phyloP scores from a whole-genome alignment of 2,888 invertebrate genomes.

The Pollenia griseotomentosa region DNA sequence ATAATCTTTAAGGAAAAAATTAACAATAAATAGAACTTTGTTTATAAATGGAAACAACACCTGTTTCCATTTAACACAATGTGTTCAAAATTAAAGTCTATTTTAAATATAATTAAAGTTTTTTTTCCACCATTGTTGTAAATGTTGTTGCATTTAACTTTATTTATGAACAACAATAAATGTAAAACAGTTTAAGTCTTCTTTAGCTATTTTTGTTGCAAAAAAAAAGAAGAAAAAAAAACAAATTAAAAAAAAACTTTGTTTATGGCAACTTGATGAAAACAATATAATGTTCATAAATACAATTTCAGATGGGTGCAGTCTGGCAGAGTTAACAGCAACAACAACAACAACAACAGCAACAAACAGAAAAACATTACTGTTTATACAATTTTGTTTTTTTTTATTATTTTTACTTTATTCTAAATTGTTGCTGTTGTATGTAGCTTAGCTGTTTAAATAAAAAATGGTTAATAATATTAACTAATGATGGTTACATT shows the following conservation, averaged over 20 bases:
- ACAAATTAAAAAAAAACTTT: neutral
- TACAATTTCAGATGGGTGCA: conserved; percentile 62
- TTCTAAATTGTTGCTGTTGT: conserved; percentile 71
- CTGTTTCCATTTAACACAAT: conserved; percentile 70
- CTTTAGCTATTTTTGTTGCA: conserved; percentile 19
- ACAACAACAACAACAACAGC: neutral
- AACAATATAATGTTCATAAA: conserved; percentile 45
- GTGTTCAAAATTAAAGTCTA: conserved; percentile 54
- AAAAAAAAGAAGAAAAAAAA: neutral
- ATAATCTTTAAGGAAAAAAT: conserved; percentile 20
- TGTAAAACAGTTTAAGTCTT: conserved; percentile 66
- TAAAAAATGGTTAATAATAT: conserved; percentile 61
- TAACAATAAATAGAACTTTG: conserved; percentile 62
- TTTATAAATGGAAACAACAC: conserved; percentile 50
- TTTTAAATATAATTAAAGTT: conserved; percentile 64
- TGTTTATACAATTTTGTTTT: conserved; percentile 39
- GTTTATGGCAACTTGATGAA: conserved; percentile 53
- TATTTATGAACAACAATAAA: conserved; percentile 58
- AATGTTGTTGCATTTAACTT: conserved; percentile 30
- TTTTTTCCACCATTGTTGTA: conserved; percentile 16
- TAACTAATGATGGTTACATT: conserved; percentile 69
- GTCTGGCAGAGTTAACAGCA: conserved; percentile 38
- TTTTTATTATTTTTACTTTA: conserved; percentile 37
- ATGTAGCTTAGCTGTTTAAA: conserved; percentile 20
- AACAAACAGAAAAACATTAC: conserved; percentile 3